Conservation (phyloP, 2,113 vertebrate species). For the Indicator maculatus region DNA sequence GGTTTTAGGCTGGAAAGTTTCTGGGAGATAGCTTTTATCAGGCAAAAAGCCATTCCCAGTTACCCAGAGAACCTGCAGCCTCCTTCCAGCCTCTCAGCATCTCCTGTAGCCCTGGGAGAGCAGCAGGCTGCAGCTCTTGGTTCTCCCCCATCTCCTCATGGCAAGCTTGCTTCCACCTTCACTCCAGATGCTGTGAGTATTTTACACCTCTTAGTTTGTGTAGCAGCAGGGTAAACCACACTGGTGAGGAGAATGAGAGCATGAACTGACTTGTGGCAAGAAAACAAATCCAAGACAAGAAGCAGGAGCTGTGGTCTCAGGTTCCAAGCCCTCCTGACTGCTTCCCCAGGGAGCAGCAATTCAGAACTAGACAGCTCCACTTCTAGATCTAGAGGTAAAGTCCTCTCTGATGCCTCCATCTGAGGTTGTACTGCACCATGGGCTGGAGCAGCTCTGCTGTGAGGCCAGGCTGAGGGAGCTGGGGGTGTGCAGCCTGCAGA, state of each 20-base stretch:
- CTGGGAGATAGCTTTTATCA: constrained; percentile 92
- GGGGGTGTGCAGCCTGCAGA: too few species aligned
- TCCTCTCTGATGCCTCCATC: neutral
- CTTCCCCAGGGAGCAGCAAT: neutral
- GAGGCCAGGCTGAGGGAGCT: too few species aligned
- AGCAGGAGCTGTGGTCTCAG: neutral
- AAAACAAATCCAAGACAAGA: neutral
- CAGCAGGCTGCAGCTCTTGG: constrained; percentile 56
- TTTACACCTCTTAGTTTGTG: constrained; percentile 46
- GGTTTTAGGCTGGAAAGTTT: constrained; percentile 82
- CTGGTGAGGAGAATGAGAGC: neutral
- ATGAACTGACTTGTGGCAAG: neutral
- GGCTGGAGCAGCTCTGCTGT: too few species aligned
- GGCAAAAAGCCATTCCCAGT: constrained; percentile 71
- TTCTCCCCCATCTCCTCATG: constrained; percentile 20
- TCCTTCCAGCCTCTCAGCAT: constrained; percentile 62
- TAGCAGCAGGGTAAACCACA: neutral
- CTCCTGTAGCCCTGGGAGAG: constrained; percentile 8
- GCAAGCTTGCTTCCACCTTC: constrained; percentile 52
- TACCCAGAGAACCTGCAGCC: constrained; percentile 74
- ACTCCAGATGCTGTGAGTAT: constrained; percentile 68
- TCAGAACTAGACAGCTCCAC: neutral
- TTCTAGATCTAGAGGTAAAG: neutral
- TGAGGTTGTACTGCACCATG: too few species aligned
- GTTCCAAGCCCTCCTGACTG: neutral